Base-by-base conservation (phyloP, 2,797 vertebrate species). In the Merluccius polli region DNA sequence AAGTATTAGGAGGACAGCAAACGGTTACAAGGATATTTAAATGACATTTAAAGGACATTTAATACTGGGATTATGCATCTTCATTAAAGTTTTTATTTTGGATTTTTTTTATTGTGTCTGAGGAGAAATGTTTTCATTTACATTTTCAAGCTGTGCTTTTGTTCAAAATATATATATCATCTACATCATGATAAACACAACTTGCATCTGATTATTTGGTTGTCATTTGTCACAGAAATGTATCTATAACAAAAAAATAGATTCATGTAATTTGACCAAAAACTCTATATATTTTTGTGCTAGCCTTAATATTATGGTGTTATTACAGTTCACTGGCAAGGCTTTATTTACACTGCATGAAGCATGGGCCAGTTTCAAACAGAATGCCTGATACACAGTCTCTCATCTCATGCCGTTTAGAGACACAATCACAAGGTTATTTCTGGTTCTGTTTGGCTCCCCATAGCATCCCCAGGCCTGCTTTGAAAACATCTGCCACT, bases 401-500 rank as follows among this genome's bases (percentile, higher is more conserved):
- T 77, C 79, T 79, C 41, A 75, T 80, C 81, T 78, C 15, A 71
- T 75, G 76, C 24, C 72, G 16, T 24, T 77, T 73, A 87, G 77
- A 86, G 63, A 82, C 77, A 81, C 80, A 87, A 83, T 84, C 81
- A 75, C 78, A 76, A 75, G 81, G 84, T 86, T 87, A 82, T 84
- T 90, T 88, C 71, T 89, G 78, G 87, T 88, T 85, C 81, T 85
- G 36, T 83, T 75, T 78, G 85, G 78, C 79, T 88, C 80, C 79
- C 82, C 73, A 77, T 9, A 83, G 80, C 78, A 89, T 87, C 77
- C 48, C 74, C 70, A 82, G 85, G 78, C 81, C 77, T 86, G 73
- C 75, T 86, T 85, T 86, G 79, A 88, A 91, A 91, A 94, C 93
- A 94, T 94, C 94, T 94, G 94, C 81, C 90, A 86, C 82, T 88